Evolutionary conservation across 2,797 vertebrate genomes (phyloP), one percentile per base, ranked within the genome.

Genomic region (Danionella dracula): DNA sequence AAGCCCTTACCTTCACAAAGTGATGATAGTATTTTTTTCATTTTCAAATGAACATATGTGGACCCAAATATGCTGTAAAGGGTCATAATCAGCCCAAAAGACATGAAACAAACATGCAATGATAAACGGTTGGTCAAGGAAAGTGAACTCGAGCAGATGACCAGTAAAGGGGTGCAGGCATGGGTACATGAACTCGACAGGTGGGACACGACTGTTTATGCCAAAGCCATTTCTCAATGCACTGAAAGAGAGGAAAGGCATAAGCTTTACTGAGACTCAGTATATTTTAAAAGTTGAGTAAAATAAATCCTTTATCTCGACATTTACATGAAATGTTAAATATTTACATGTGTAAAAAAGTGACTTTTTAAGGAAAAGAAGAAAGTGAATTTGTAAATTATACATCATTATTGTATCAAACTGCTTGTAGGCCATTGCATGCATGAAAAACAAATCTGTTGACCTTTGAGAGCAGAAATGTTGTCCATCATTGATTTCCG

Each of bases 171-270:
- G 76, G 76, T 49, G 81, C 79, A 31, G 77, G 68, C 51, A 82
- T 70, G 63, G 44, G 66, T 57, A 86, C 68, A 1, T 80, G 72
- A 19, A 80, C 68, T 8, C 5, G 1, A 11, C 72, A 84, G 1
- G 57, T 74, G 19, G 82, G 79, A 66, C 84, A 82, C 4, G 40
- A 57, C 77, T 81, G 61, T 68, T 83, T 84, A 55, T 65, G 82
- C 81, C 83, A 82, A 21, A 88, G 66, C 77, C 83, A 81, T 68
- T 81, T 83, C 71, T 83, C 75, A 80, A 85, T 79, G 63, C 75
- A 84, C 84, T 86, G 74, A 71, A 85, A 87, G 57, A 84, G 68
- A 87, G 37, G 49, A 46, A 58, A 63, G 71, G 68, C 0, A 31
- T 21, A 12, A 65, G 6, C 12, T 27, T 19, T 20, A 57, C 45